phyloP scores from a whole-genome alignment of 2,797 vertebrate genomes.

The Atherinosoma microstoma region DNA sequence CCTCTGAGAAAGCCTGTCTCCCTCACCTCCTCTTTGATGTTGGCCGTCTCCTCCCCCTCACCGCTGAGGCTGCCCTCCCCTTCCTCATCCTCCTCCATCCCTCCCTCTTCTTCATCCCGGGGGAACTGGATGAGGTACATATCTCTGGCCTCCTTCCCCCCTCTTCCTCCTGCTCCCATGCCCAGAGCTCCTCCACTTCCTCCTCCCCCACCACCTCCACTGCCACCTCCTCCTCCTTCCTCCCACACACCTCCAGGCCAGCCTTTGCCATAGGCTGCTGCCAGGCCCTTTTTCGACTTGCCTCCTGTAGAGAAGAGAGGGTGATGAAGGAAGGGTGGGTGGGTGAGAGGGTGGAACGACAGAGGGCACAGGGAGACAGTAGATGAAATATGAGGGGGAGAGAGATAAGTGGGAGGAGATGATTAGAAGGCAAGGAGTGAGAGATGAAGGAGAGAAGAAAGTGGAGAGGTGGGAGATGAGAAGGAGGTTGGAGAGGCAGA shows the following conservation, averaged over 20 bases:
- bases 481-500: slow-evolving; percentile 34
- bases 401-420: slow-evolving; percentile 67
- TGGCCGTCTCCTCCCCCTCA: slow-evolving; percentile 80
- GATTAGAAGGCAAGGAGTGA: slow-evolving; percentile 57
- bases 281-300: slow-evolving; percentile 78
- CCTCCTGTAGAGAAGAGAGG: slow-evolving; percentile 79
- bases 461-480: slow-evolving; percentile 43
- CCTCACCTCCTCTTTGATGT: slow-evolving; percentile 86
- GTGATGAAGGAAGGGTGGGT: slow-evolving; percentile 46
- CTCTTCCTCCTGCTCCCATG: slow-evolving; percentile 74
- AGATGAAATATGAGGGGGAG: slow-evolving; percentile 63
- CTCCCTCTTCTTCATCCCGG: slow-evolving; percentile 76
- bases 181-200: slow-evolving; percentile 67
- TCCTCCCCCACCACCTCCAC: slow-evolving; percentile 27
- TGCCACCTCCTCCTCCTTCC: slow-evolving; percentile 67
- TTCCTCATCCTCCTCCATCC: slow-evolving; percentile 80
- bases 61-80: slow-evolving; percentile 78
- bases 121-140: slow-evolving; percentile 82
- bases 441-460: slow-evolving; percentile 54
- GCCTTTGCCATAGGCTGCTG: slow-evolving; percentile 74
- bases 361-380: slow-evolving; percentile 35
- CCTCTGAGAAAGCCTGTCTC: slow-evolving; percentile 70
- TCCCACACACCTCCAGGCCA: slow-evolving; percentile 82
- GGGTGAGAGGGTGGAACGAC: slow-evolving; percentile 45
- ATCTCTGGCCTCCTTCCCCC: slow-evolving; percentile 82